Base-by-base conservation (phyloP, 2,888 invertebrate species). In the Gastracanthus pulcherrimus region DNA sequence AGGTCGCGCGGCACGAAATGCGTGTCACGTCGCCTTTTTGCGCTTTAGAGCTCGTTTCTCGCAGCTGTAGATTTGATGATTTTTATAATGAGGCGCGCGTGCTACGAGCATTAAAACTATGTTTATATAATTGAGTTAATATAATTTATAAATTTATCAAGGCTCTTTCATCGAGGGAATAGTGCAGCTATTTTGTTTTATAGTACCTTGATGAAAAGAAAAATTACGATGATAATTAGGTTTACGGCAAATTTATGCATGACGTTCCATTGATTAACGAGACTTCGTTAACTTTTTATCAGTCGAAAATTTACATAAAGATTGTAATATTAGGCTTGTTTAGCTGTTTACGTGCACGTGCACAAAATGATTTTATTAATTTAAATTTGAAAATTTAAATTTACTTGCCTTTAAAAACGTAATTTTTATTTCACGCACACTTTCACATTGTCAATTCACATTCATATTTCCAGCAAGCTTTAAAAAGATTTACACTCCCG, bases 1-100 rank as follows among this genome's bases (percentile, higher is more conserved):
- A 77, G 77, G 77, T 77, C 77, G 55, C n/a, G 19, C n/a, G 66
- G 36, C 38, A 58, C 58, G 69, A 70, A 38, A 19, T 36, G 60
- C 76, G 58, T 60, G 76, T 23, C 23, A 6, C 38, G 16, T 19
- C 16, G 45, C n/a, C 23, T 31, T 64, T 64, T 55, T 41, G n/a
- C 23, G n/a, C n/a, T n/a, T n/a, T n/a, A n/a, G n/a, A n/a, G n/a
- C n/a, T n/a, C n/a, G n/a, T n/a, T n/a, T n/a, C n/a, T n/a, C n/a
- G n/a, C n/a, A n/a, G n/a, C n/a, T n/a, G n/a, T n/a, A n/a, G n/a
- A n/a, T n/a, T n/a, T n/a, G 19, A 23, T 9, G 2, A 29, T 38
- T 67, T 76, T 70, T 58, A n/a, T n/a, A 31, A 60, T 60, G 31
- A 29, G 60, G 6, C 31, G 31, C 16, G 5, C 26, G 26, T 29